These are phyloP conservation scores for Poeciliopsis retropinna DNA, from an alignment of 2,113 vertebrate species.

Conservation along the genomic window DNA sequence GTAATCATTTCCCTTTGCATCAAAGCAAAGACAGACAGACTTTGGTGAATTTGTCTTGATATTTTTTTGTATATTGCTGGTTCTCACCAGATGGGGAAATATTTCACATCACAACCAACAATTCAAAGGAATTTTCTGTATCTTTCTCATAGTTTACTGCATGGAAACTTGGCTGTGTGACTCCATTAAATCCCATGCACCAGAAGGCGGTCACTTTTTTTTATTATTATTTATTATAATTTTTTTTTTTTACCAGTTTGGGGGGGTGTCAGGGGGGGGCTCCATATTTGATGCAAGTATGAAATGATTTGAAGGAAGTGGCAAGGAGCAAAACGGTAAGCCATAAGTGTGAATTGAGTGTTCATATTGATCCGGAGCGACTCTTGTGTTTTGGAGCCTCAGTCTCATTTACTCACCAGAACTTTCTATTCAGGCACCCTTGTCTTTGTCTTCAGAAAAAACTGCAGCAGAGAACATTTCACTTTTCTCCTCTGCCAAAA, in stretches of 20 bases:
- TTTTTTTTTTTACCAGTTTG: no score
- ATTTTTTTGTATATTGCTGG: no score
- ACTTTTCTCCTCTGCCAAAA: constrained; percentile 23
- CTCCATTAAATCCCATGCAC: no score
- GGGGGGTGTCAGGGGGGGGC: no score
- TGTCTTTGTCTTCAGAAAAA: not conserved
- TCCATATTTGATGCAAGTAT: no score
- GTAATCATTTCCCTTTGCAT: not conserved
- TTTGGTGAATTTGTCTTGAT: no score
- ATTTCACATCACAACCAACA: not conserved
- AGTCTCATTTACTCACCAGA: not conserved
- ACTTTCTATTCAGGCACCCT: not conserved
- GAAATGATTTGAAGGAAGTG: no score
- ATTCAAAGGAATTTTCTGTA: not conserved
- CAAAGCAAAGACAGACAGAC: no score
- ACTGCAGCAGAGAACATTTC: constrained; percentile 7
- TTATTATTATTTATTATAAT: no score
- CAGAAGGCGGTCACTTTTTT: not conserved
- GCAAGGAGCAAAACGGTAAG: no score
- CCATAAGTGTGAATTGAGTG: not conserved
- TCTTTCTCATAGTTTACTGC: not conserved
- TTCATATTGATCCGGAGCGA: not conserved
- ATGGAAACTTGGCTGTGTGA: no score
- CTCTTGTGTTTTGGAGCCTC: not conserved
- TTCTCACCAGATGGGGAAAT: not conserved